Evolutionary conservation across 1,140 invertebrate genomes (phyloP), one percentile per base, ranked within the genome.

Genomic region (Scaptomyza pallida): DNA sequence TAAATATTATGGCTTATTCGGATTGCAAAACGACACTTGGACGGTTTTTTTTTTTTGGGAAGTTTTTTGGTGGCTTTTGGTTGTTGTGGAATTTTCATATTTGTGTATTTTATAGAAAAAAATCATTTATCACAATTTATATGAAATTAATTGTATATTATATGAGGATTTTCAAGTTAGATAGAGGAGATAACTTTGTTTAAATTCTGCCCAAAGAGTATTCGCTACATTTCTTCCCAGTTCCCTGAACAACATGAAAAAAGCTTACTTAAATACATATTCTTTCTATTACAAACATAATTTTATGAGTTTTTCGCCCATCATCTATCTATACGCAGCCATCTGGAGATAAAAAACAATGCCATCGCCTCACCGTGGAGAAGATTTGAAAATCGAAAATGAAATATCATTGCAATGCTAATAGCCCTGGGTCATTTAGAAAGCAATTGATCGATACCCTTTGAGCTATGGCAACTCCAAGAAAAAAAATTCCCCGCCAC

Each of bases 381-480:
- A 55, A 76, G 68, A 68, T 51, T 48, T 62, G 0, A 41, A 80
- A 72, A 88, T 75, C 57, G n/a, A 62, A 82, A 78, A 82, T 78
- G 61, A 86, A 86, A 86, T 86, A 88, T 78, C 82, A 86, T 88
- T 86, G 83, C 72, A 69, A 65, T 43, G 43, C 35, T 43, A 16
- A 15, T 50, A 23, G 80, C 81, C 80, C 55, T 64, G 52, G 75
- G 82, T 73, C 72, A 89, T 88, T 89, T 89, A 88, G 82, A 88
- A 88, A 88, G 82, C 82, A 83, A 78, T 86, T 78, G 74, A 88
- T 86, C 72, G 81, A 73, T 47, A 78, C 62, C 68, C 62, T 57
- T 73, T 74, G 60, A 56, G 60, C 12, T 37, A 37, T 37, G 33
- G 33, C 60, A 41, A 13, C 51, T 63, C 35, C 0, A 23, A 23